Conservation (phyloP, 1,140 invertebrate genomes). For the Chironomus tepperi region DNA sequence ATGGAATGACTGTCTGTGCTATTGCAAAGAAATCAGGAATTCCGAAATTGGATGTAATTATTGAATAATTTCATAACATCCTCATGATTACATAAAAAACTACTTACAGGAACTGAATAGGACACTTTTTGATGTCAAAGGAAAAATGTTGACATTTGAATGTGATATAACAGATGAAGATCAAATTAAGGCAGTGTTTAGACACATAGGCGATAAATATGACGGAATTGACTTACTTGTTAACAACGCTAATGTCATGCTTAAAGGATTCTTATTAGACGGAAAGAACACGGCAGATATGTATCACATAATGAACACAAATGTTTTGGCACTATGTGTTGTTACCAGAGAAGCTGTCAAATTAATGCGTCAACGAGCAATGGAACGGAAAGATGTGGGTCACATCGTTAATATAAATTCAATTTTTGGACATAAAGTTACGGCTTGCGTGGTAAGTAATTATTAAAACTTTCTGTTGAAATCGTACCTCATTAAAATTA, state of each 20-base stretch:
- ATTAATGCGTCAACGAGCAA: slow-evolving; percentile 44
- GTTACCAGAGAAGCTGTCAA: slow-evolving; percentile 48
- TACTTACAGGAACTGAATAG: not conserved
- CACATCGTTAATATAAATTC: slow-evolving; percentile 48
- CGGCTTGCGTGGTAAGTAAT: slow-evolving; percentile 19
- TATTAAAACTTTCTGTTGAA: not conserved
- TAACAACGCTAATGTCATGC: slow-evolving; percentile 56
- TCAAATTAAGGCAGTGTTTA: slow-evolving; percentile 52
- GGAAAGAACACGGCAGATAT: slow-evolving; percentile 38
- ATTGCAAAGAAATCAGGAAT: not conserved
- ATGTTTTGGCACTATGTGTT: slow-evolving; percentile 47
- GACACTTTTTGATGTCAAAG: slow-evolving; percentile 29
- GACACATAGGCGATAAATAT: slow-evolving; percentile 47
- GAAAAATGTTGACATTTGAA: slow-evolving; percentile 40
- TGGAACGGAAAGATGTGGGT: slow-evolving; percentile 41
- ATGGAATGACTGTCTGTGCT: slow-evolving; percentile 27
- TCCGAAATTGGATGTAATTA: not conserved
- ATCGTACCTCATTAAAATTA: not conserved
- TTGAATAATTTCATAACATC: not conserved
- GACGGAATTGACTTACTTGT: slow-evolving; percentile 57
- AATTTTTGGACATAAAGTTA: slow-evolving; percentile 42
- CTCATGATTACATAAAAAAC: too few relatives aligned
- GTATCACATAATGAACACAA: slow-evolving; percentile 43
- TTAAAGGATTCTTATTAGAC: slow-evolving; percentile 37
- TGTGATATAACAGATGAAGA: slow-evolving; percentile 53